Percentiles rank a stretch among this genome's conserved stretches.
phyloP scores from a whole-genome alignment of 1,140 invertebrate genomes.

The Drosophila burlai region DNA sequence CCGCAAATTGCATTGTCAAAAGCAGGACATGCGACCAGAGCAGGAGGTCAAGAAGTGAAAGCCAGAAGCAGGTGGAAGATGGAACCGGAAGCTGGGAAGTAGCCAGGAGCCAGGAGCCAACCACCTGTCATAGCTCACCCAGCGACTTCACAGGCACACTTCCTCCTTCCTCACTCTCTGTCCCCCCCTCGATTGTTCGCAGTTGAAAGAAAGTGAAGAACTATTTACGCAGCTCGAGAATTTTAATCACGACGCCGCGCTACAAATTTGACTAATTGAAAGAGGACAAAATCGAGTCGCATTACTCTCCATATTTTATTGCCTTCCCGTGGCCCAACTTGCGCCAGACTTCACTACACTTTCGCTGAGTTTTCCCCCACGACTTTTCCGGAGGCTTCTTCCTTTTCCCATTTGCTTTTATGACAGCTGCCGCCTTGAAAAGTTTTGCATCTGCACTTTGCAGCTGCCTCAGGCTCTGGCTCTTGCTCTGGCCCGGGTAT shows the following conservation, averaged over 20 bases:
- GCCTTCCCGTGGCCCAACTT: not conserved
- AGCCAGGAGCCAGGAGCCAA: not conserved
- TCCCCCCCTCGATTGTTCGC: not conserved
- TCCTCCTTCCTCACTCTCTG: not conserved
- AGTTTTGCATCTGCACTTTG: conserved; percentile 71
- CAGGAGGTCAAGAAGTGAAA: not conserved
- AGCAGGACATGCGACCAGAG: conserved; percentile 36
- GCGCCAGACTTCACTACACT: not conserved
- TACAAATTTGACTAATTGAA: conserved; percentile 62
- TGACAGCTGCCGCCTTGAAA: conserved; percentile 60
- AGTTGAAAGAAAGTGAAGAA: conserved; percentile 11
- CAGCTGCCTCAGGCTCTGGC: conserved; percentile 28
- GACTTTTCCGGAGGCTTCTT: conserved; percentile 19
- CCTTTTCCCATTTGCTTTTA: conserved; percentile 59
- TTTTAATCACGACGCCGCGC: conserved; percentile 44
- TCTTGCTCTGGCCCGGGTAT: conserved; percentile 1
- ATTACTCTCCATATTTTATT: conserved; percentile 43
- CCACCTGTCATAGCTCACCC: not conserved
- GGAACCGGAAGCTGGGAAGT: not conserved
- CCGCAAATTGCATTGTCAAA: conserved; percentile 69
- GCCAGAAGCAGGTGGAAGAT: not conserved
- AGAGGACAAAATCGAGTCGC: conserved; percentile 24
- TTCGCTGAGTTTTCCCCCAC: not conserved
- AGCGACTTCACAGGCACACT: not conserved
- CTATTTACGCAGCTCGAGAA: conserved; percentile 27